Evolutionary conservation across 2,888 invertebrate genomes (phyloP).

Genomic region (Acanthosepion esculentum): DNA sequence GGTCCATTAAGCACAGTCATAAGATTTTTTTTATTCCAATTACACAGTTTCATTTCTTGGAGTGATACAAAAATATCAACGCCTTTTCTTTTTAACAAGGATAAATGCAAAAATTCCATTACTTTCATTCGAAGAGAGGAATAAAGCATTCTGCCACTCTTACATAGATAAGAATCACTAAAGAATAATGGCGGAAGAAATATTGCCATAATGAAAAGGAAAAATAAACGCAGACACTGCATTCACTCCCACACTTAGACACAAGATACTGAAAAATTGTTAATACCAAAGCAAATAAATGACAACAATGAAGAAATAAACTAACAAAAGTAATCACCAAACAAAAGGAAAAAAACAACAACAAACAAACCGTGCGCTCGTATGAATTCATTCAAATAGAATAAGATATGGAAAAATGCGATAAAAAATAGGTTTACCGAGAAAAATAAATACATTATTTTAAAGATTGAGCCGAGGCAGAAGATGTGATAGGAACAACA

Average conservation of each 20-base stretch:
- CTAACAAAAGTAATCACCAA: conserved; percentile 25
- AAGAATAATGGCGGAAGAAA: conserved; percentile 33
- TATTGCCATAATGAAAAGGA: neutral
- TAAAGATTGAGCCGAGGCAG: neutral
- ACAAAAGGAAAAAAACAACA: neutral
- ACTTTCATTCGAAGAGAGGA: no score
- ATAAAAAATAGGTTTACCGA: neutral
- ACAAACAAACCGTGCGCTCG: neutral
- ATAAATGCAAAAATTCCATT: no score
- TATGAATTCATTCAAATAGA: neutral
- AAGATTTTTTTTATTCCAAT: no score
- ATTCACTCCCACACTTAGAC: neutral
- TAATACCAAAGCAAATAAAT: conserved; percentile 40
- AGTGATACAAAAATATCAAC: no score
- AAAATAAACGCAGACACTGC: neutral
- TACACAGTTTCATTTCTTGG: no score
- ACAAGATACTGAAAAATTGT: conserved; percentile 11
- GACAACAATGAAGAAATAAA: conserved; percentile 41
- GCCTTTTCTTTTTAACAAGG: no score
- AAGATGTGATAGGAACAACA: neutral
- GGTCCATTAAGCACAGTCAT: no score
- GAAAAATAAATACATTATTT: conserved; percentile 15
- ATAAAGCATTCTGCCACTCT: no score
- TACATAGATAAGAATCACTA: neutral
- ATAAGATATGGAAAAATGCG: neutral